Base-by-base conservation (phyloP, 2,797 vertebrate species). In the Macrochelys suwanniensis region DNA sequence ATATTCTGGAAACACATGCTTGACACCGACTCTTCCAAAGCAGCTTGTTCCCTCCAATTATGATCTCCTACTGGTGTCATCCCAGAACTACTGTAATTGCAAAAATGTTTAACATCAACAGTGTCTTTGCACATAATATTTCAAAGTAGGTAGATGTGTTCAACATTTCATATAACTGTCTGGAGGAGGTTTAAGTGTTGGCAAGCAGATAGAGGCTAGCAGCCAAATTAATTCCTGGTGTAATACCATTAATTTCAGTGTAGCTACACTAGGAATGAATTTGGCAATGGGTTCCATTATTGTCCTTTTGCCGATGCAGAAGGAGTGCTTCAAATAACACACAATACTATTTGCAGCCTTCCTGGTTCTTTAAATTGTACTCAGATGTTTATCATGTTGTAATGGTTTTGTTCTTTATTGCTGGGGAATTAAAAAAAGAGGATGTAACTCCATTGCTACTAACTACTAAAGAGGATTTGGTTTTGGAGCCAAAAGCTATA, bases 11-110 rank as follows among this genome's bases (percentile, higher is more conserved):
- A 95, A 68, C 5, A 54, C 2, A 71, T 1, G 47, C 74, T 78
- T 82, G 47, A 74, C 68, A 61, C 0, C 0, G 0, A 1, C 33
- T 93, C 42, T 88, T 53, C 68, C 0, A 0, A 74, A 47, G 17
- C 42, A 28, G 37, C 45, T 3, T 37, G 4, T 8, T 88, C n/a
- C 49, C 56, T 86, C 6, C 80, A 19, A 26, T 61, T 79, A 56
- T 82, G 49, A 1, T 4, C 12, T 45, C 33, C 10, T 0, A 0
- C 33, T 71, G 37, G 19, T 6, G 5, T 28, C 37, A 19, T 23
- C 37, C 26, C 50, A 86, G 9, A 50, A 89, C 45, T 16, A 50
- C 15, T n/a, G 6, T 28, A 56, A 88, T 0, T 68, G 50, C 31
- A n/a, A 86, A 54, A 16, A 71, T 71, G 68, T 23, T 71, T 42